Conservation (phyloP, 2,888 invertebrate genomes). For the Andrena chrysosceles region DNA sequence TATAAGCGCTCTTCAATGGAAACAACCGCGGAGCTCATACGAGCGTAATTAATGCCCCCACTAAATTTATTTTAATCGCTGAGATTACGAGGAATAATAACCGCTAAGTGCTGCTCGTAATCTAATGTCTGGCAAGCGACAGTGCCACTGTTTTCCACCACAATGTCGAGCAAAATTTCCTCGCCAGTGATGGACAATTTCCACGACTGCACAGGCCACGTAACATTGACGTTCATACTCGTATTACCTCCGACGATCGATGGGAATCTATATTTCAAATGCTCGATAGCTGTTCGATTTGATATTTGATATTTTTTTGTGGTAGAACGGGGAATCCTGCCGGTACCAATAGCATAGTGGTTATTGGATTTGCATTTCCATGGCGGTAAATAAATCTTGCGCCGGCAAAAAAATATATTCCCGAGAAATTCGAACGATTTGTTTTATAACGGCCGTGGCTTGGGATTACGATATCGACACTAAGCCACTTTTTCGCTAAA, state of each 20-base stretch:
- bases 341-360: constrained; percentile 4
- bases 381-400: constrained; percentile 7
- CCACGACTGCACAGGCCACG: constrained; percentile 1
- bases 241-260: not conserved
- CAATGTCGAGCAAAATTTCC: constrained; percentile 12
- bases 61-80: constrained; percentile 82
- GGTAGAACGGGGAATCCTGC: not conserved
- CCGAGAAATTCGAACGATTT: not conserved
- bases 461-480: not conserved
- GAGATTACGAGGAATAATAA: constrained; percentile 82
- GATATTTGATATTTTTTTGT: not conserved
- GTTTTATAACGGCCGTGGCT: not conserved
- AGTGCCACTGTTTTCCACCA: constrained; percentile 15
- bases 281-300: not conserved
- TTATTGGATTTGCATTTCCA: constrained; percentile 10
- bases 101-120: constrained; percentile 76
- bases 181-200: constrained; percentile 9
- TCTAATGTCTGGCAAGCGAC: constrained; percentile 50
- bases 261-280: not conserved
- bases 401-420: not conserved
- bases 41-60: constrained; percentile 78
- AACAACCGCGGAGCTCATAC: constrained; percentile 66
- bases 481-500: no score
- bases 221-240: not conserved
- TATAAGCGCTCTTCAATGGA: constrained; percentile 61